phyloP scores from a whole-genome alignment of 2,797 vertebrate species.

The Coreius guichenoti region DNA sequence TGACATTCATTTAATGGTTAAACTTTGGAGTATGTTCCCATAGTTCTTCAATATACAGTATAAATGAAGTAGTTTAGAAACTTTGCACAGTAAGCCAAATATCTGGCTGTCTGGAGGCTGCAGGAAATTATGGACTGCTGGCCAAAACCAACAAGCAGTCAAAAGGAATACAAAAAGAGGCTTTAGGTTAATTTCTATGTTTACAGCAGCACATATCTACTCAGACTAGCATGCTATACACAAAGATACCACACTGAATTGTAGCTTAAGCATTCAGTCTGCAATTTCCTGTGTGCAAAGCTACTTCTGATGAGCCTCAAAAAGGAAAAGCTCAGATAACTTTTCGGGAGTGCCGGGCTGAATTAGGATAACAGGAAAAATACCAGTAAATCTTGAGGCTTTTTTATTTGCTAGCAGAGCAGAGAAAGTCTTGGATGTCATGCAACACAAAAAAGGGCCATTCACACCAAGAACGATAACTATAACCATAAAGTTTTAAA shows the following conservation, averaged over 20 bases:
- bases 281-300: slow-evolving; percentile 25
- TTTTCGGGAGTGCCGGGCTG: background rate
- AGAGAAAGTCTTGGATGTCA: slow-evolving; percentile 12
- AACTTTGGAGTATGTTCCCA: background rate
- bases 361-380: slow-evolving; percentile 25
- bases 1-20: slow-evolving; percentile 14
- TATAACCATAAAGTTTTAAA: background rate
- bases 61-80: slow-evolving; percentile 58
- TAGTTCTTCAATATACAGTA: slow-evolving; percentile 24
- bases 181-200: slow-evolving; percentile 65
- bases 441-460: background rate
- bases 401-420: background rate
- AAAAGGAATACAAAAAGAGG: slow-evolving; percentile 60
- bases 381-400: background rate
- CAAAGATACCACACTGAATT: slow-evolving; percentile 11
- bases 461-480: background rate
- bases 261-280: background rate
- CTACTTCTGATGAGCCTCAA: background rate
- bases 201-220: slow-evolving; percentile 63
- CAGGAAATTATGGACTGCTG: slow-evolving; percentile 73
- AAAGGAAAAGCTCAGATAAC: slow-evolving; percentile 14
- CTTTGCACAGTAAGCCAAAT: slow-evolving; percentile 67
- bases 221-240: slow-evolving; percentile 53
- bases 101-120: slow-evolving; percentile 55
- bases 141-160: slow-evolving; percentile 75